phyloP scores from a whole-genome alignment of 2,888 invertebrate species.

The Sinotaia quadrata region DNA sequence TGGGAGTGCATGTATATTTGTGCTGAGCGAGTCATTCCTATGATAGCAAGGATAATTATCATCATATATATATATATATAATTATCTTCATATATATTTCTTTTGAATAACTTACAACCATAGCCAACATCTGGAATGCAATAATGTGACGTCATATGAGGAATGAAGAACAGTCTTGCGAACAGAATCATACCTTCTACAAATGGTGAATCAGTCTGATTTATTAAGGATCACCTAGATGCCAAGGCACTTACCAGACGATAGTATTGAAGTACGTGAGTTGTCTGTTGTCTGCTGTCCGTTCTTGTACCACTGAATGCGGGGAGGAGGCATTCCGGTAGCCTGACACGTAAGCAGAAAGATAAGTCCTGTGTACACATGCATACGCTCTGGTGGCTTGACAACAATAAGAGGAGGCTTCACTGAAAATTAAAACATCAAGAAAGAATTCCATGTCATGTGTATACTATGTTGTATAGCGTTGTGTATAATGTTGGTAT shows the following conservation, averaged over 20 bases:
- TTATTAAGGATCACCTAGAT: too few species aligned
- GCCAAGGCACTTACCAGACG: constrained; percentile 63
- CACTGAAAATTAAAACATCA: constrained; percentile 41
- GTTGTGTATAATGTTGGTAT: neutral
- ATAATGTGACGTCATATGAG: too few species aligned
- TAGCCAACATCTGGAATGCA: too few species aligned
- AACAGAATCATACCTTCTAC: too few species aligned
- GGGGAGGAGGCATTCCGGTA: constrained; percentile 60
- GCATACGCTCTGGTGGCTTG: constrained; percentile 57
- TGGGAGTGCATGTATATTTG: too few species aligned
- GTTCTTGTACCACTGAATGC: constrained; percentile 66
- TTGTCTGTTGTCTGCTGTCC: constrained; percentile 51
- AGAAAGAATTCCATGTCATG: neutral
- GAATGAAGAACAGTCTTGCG: too few species aligned
- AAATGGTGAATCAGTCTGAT: too few species aligned
- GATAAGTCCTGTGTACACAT: constrained; percentile 60
- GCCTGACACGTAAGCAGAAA: constrained; percentile 67
- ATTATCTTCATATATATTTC: too few species aligned
- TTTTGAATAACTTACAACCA: too few species aligned
- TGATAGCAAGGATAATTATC: too few species aligned
- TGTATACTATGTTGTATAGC: neutral
- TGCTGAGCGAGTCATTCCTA: too few species aligned
- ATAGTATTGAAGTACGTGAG: constrained; percentile 54
- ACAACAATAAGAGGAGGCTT: constrained; percentile 62
- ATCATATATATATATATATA: too few species aligned